Conservation (phyloP, 2,888 invertebrate genomes). For the Strigamia crassipes region DNA sequence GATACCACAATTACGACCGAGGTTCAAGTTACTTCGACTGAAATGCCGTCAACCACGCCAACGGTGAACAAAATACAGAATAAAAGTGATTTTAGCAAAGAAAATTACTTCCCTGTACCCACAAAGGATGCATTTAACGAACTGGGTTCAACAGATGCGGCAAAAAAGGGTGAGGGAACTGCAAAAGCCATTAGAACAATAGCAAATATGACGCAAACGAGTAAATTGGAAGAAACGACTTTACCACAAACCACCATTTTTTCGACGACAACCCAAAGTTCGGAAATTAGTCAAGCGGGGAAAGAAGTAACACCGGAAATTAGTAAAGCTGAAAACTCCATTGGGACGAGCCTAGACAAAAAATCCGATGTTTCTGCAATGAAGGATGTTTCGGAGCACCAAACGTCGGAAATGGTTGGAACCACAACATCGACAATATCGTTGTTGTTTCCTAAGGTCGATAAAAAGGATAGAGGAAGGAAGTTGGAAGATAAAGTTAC, state of each 20-base stretch:
- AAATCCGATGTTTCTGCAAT: not conserved
- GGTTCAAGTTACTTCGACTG: not conserved
- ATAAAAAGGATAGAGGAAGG: conserved; percentile 25
- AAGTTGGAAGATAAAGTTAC: conserved; percentile 37
- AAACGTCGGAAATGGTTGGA: not conserved
- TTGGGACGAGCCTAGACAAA: not conserved
- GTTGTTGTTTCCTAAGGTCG: not conserved
- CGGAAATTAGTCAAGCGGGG: not conserved
- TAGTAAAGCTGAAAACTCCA: conserved; percentile 17
- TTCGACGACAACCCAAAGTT: not conserved
- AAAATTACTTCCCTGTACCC: conserved; percentile 4
- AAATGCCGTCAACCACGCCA: not conserved
- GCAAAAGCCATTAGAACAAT: not conserved
- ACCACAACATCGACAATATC: not conserved
- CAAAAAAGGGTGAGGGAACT: conserved; percentile 13
- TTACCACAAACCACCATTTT: not conserved
- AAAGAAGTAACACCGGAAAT: not conserved
- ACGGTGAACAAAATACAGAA: not conserved
- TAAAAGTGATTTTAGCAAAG: not conserved
- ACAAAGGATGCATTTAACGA: conserved; percentile 22
- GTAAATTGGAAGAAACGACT: conserved; percentile 1
- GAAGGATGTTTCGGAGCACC: not conserved
- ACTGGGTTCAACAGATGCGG: conserved; percentile 6
- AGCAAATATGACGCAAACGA: not conserved
- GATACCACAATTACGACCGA: conserved; percentile 1